These are phyloP conservation scores for Nothura maculosa DNA, from an alignment of 2,797 vertebrate genomes.

Conservation along the genomic window DNA sequence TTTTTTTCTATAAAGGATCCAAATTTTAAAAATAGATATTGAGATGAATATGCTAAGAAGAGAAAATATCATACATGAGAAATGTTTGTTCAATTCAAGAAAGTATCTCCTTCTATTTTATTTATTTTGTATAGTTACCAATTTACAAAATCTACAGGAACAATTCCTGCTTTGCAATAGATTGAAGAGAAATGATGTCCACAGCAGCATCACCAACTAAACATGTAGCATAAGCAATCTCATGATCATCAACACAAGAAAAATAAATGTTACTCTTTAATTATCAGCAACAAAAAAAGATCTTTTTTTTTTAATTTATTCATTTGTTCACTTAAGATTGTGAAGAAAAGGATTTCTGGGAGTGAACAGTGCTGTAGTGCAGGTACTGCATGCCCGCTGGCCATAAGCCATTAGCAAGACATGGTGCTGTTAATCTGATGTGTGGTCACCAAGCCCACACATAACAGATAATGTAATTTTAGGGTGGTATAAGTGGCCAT, in stretches of 20 bases:
- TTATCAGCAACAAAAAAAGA: not conserved
- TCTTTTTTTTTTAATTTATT: not conserved
- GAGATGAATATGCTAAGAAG: constrained; percentile 38
- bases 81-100: not conserved
- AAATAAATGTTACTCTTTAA: not conserved
- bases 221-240: not conserved
- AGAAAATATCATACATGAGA: not conserved
- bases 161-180: not conserved
- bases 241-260: not conserved
- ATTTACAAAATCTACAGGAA: not conserved
- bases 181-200: not conserved
- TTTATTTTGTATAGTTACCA: not conserved
- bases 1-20: not conserved
- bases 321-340: not conserved
- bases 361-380: not conserved
- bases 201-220: not conserved
- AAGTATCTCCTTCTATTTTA: not conserved
- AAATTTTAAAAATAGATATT: constrained; percentile 50
- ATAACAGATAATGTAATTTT: not conserved
- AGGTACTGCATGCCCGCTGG: not conserved
- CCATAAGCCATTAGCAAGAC: not conserved
- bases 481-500: not conserved
- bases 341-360: not conserved
- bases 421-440: not conserved
- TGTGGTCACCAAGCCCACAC: not conserved